These are phyloP conservation scores for Piprites chloris DNA, from an alignment of 2,113 vertebrate genomes.

Conservation along the genomic window DNA sequence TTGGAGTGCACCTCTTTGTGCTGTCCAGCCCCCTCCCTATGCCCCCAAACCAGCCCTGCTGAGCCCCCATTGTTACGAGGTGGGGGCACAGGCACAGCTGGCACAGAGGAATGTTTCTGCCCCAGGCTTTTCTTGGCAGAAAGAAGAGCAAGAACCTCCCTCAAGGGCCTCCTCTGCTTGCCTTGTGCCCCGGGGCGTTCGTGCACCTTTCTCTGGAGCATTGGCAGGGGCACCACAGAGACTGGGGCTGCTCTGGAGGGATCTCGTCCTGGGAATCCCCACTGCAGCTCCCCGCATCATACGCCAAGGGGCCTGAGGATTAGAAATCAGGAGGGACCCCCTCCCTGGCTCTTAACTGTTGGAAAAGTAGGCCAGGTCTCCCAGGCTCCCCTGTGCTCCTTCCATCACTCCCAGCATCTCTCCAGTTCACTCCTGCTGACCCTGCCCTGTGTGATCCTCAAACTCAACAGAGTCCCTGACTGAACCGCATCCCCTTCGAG, in stretches of 20 bases:
- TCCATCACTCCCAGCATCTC: background rate
- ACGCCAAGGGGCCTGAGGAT: conserved; percentile 10
- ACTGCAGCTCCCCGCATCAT: background rate
- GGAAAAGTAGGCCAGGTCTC: conserved; percentile 57
- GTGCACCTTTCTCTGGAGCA: conserved; percentile 12
- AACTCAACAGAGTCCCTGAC: fast-evolving
- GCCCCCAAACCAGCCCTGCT: background rate
- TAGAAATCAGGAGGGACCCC: conserved; percentile 25
- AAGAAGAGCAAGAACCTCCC: background rate
- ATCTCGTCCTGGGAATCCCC: background rate
- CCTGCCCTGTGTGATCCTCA: background rate
- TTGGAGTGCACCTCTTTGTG: background rate
- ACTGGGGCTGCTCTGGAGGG: background rate
- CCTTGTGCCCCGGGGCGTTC: background rate
- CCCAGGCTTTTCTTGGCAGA: background rate
- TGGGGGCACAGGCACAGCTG: background rate
- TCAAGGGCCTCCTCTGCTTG: background rate
- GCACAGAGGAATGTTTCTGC: background rate
- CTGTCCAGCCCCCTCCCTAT: background rate
- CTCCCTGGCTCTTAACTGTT: background rate
- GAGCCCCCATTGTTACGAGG: fast-evolving
- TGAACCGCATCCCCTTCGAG: fast-evolving
- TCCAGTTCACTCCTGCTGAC: background rate
- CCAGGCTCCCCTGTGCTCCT: conserved; percentile 36
- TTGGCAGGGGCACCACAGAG: background rate